A percentile compares a stretch with the other conserved stretches of the same genome.
These are phyloP conservation scores for Macroteleia sp. DNA, from an alignment of 2,888 invertebrate genomes.

Conservation along the genomic window DNA sequence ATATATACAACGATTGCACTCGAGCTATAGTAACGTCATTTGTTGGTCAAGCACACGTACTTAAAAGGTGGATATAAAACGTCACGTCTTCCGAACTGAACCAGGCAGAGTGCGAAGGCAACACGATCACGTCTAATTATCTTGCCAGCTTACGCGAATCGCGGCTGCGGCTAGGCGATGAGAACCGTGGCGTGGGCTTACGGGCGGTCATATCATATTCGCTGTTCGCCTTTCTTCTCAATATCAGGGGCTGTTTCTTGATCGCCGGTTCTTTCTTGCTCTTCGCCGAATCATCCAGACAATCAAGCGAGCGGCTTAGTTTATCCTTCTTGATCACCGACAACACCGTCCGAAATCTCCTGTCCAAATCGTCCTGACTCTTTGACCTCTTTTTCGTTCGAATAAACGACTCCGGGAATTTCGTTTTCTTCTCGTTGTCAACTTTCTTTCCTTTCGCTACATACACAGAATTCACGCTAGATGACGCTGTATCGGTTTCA, in stretches of 20 bases:
- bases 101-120: constrained; percentile 74
- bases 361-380: constrained; percentile 67
- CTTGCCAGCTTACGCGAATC: constrained; percentile 76
- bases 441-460: constrained; percentile 31
- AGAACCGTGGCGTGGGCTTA: constrained; percentile 74
- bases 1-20: constrained; percentile 50
- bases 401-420: constrained; percentile 73
- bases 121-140: constrained; percentile 68
- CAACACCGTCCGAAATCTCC: constrained; percentile 42
- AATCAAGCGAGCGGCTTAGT: constrained; percentile 68
- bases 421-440: constrained; percentile 48
- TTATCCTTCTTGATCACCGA: constrained; percentile 39
- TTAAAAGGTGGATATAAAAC: constrained; percentile 67
- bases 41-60: constrained; percentile 66
- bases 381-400: constrained; percentile 69
- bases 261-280: constrained; percentile 44
- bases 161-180: constrained; percentile 67
- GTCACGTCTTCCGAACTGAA: constrained; percentile 73
- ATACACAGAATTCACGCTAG: constrained; percentile 56
- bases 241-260: constrained; percentile 52
- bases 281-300: constrained; percentile 14
- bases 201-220: constrained; percentile 75
- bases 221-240: constrained; percentile 72
- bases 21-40: constrained; percentile 55
- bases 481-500: constrained; percentile 52